A percentile compares a stretch with the other conserved stretches of the same genome.
Conservation (phyloP, 2,888 invertebrate genomes). For the Terebella lapidaria region DNA sequence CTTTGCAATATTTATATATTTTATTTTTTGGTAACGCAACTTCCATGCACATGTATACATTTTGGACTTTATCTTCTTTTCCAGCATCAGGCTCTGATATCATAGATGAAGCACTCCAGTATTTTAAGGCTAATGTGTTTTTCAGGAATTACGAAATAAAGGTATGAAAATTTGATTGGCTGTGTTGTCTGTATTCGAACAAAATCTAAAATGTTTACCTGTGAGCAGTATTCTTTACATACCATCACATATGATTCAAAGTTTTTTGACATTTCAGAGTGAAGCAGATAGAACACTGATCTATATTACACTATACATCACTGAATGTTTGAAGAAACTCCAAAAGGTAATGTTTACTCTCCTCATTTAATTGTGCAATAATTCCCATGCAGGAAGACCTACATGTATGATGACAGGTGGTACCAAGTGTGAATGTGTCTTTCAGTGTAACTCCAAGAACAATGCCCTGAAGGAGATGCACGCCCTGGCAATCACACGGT, state of each 20-base stretch:
- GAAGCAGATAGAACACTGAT: constrained; percentile 95
- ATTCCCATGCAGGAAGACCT: too few relatives aligned
- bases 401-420: too few relatives aligned
- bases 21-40: too few relatives aligned
- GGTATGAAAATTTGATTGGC: constrained; percentile 56
- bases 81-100: constrained; percentile 75
- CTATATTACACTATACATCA: constrained; percentile 93
- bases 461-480: constrained; percentile 92
- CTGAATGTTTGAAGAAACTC: constrained; percentile 91
- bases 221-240: too few relatives aligned
- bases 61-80: constrained; percentile 11
- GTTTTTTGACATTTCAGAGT: constrained; percentile 61
- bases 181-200: background rate
- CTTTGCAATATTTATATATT: too few relatives aligned
- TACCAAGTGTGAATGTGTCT: constrained; percentile 1
- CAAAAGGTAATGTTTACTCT: constrained; percentile 64
- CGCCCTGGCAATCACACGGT: constrained; percentile 80
- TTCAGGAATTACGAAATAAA: constrained; percentile 98
- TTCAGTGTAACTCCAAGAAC: constrained; percentile 64
- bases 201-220: too few relatives aligned
- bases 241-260: background rate
- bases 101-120: constrained; percentile 94
- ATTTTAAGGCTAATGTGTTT: constrained; percentile 98
- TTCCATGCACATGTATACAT: too few relatives aligned
- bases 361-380: too few relatives aligned